phyloP scores from a whole-genome alignment of 1,140 invertebrate species.

The Lucilia sericata region DNA sequence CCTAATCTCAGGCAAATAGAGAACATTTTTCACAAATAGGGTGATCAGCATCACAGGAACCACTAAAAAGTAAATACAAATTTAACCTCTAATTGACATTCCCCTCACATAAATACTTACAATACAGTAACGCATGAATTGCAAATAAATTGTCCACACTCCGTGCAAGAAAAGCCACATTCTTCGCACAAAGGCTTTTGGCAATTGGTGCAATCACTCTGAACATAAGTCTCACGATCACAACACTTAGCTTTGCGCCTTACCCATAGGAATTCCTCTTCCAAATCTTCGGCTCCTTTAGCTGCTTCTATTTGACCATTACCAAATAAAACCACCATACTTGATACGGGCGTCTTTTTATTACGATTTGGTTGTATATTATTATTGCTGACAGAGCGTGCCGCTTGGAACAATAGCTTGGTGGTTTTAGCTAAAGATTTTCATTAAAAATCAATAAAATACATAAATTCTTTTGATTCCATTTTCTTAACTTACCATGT shows the following conservation, averaged over 20 bases:
- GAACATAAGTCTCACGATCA: conserved; percentile 52
- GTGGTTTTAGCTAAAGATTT: conserved; percentile 55
- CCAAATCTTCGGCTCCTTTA: conserved; percentile 51
- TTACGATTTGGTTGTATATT: conserved; percentile 49
- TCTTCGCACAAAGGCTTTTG: conserved; percentile 57
- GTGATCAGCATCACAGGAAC: conserved; percentile 40
- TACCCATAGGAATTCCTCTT: conserved; percentile 44
- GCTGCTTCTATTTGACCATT: conserved; percentile 50
- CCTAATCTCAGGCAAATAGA: conserved; percentile 26
- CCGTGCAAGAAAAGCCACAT: conserved; percentile 60
- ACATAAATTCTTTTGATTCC: background rate
- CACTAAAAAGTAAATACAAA: conserved; percentile 37
- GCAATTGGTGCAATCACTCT: conserved; percentile 55
- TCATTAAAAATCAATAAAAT: background rate
- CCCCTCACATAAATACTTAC: conserved; percentile 50
- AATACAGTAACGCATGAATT: conserved; percentile 59
- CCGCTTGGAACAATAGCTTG: conserved; percentile 56
- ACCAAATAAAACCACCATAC: conserved; percentile 37
- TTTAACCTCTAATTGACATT: background rate
- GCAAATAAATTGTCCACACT: conserved; percentile 58
- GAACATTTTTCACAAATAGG: conserved; percentile 48
- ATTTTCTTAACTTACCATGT: conserved; percentile 52
- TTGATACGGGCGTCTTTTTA: conserved; percentile 52
- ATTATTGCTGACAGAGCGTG: conserved; percentile 36
- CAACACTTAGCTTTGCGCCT: conserved; percentile 54